Conservation (phyloP, 1,140 invertebrate species). For the Drosophila subpulchrella region DNA sequence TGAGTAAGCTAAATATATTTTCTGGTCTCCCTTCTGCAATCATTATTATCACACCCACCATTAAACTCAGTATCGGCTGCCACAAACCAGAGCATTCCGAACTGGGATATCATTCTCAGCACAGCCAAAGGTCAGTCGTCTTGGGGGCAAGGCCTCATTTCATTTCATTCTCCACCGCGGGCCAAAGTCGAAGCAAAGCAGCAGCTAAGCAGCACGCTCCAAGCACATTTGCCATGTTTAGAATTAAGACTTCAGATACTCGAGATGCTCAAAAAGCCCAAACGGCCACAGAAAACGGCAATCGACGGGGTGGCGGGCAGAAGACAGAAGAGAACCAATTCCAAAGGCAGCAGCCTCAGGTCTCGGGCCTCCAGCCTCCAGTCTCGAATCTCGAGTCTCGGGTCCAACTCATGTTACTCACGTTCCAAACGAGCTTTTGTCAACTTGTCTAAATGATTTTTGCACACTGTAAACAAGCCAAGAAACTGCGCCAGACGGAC, state of each 20-base stretch:
- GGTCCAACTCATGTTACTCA: slow-evolving; percentile 79
- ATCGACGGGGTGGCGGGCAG: slow-evolving; percentile 34
- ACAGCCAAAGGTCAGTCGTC: slow-evolving; percentile 63
- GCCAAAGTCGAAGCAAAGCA: slow-evolving; percentile 35
- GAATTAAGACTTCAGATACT: slow-evolving; percentile 73
- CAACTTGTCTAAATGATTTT: slow-evolving; percentile 84
- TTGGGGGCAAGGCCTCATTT: slow-evolving; percentile 61
- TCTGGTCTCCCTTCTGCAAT: neutral
- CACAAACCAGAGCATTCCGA: neutral
- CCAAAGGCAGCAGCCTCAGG: slow-evolving; percentile 46
- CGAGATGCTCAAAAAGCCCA: slow-evolving; percentile 45
- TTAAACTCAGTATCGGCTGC: neutral
- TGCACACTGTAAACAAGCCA: slow-evolving; percentile 83
- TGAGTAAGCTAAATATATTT: neutral
- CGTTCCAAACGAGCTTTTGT: slow-evolving; percentile 84
- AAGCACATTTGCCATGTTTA: slow-evolving; percentile 80
- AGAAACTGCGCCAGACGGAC: slow-evolving; percentile 57
- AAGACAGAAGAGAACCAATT: slow-evolving; percentile 34
- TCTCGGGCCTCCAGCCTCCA: slow-evolving; percentile 8
- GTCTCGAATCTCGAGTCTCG: slow-evolving; percentile 18
- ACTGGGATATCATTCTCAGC: slow-evolving; percentile 57
- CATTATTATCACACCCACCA: slow-evolving; percentile 8
- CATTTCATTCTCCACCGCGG: slow-evolving; percentile 43
- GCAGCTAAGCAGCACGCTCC: slow-evolving; percentile 65
- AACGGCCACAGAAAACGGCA: slow-evolving; percentile 34